Base-by-base conservation (phyloP, 2,888 invertebrate species). In the Coecobrya sp. region DNA sequence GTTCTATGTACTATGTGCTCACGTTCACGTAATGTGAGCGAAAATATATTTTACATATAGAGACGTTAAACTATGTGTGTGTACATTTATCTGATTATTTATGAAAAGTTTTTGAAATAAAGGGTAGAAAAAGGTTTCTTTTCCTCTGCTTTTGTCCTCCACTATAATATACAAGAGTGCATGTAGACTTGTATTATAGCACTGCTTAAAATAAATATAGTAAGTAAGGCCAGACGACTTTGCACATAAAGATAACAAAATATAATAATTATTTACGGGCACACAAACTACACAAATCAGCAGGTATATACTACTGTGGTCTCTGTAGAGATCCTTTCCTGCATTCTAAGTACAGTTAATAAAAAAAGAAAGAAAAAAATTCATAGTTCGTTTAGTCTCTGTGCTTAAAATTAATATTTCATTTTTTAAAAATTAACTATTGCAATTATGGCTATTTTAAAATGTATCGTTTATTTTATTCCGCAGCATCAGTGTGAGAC, bases 281-380 rank as follows among this genome's bases (percentile, higher is more conserved):
- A 68, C 30, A n/a, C n/a, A n/a, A n/a, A n/a, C n/a, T n/a, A n/a
- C 68, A 68, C 68, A 11, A 68, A 36, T 68, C 68, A 68, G 68
- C 68, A 68, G 68, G 68, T 68, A 68, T 68, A 68, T 68, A 27
- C 27, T 25, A 30, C 68, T 30, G 1, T 68, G 62, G 16, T 65
- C 27, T 25, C 27, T 65, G 8, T 27, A 5, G n/a, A n/a, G n/a
- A n/a, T 16, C 68, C 10, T 59, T 4, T 19, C 8, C 19, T 59
- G 59, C 19, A 59, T 59, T 13, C 22, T 68, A 68, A 68, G 30
- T 68, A 68, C 30, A 68, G 68, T 68, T 68, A 68, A 68, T 30
- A 68, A 36, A 16, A 68, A 68, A 22, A 30, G 27, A 27, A 27
- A 27, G 27, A 27, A 27, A 65, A 68, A 59, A 59, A 59, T 59